These are phyloP conservation scores for Drosophila paracracens DNA, from an alignment of 2,888 invertebrate genomes.

Conservation along the genomic window DNA sequence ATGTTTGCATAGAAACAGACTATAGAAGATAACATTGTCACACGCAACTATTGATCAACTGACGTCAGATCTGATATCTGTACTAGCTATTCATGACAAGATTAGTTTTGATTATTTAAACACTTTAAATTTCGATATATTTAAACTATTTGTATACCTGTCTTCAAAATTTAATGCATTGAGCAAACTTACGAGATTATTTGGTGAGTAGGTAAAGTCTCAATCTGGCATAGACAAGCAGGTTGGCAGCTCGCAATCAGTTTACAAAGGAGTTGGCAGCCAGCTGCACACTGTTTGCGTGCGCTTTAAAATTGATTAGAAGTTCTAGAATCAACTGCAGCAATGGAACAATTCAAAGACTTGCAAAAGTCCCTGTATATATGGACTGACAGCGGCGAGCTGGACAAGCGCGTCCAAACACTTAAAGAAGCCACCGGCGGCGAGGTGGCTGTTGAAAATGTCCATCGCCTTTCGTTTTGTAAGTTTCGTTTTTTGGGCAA, in stretches of 20 bases:
- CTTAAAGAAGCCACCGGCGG: constrained; percentile 86
- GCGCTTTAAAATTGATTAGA: constrained; percentile 46
- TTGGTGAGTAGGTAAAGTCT: neutral
- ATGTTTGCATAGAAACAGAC: neutral
- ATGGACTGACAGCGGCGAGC: constrained; percentile 86
- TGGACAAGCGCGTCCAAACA: constrained; percentile 86
- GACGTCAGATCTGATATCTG: neutral
- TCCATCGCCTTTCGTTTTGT: constrained; percentile 87
- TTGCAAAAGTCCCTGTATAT: constrained; percentile 87
- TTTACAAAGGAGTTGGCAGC: constrained; percentile 28
- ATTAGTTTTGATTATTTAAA: neutral
- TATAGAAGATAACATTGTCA: neutral
- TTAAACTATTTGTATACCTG: neutral
- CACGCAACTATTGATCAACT: neutral
- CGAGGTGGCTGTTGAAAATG: constrained; percentile 87
- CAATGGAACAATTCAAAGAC: constrained; percentile 84
- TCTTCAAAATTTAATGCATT: neutral
- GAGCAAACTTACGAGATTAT: neutral
- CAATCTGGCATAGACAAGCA: neutral
- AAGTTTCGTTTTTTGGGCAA: constrained; percentile 75
- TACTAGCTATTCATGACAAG: neutral
- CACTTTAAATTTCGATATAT: too few relatives aligned
- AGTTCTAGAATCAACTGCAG: constrained; percentile 36
- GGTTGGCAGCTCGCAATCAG: constrained; percentile 13
- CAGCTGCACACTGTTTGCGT: constrained; percentile 11